A percentile compares a stretch with the other conserved stretches of the same genome.
Evolutionary conservation across 2,113 vertebrate genomes (phyloP).

Genomic region (Mastomys natalensis): DNA sequence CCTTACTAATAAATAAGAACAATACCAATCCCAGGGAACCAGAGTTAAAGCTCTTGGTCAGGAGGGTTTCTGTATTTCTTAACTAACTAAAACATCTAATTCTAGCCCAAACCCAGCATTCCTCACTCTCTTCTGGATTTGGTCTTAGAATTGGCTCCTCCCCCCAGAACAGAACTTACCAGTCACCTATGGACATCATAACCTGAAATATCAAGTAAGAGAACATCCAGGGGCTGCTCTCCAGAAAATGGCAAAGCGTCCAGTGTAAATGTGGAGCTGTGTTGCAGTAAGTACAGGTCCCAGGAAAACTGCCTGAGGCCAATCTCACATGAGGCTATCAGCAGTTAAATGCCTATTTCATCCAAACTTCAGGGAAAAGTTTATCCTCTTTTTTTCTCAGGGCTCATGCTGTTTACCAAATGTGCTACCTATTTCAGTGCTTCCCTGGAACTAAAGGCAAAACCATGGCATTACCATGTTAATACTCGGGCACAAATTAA

Average conservation of each 20-base stretch:
- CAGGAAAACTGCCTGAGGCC: not conserved
- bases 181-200: not conserved
- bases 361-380: not conserved
- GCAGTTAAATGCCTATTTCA: not conserved
- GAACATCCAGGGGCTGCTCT: not conserved
- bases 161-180: not conserved
- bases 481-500: not conserved
- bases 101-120: not conserved
- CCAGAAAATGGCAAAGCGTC: not conserved
- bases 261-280: not conserved
- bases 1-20: slow-evolving; percentile 6
- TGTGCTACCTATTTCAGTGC: not conserved
- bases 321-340: not conserved
- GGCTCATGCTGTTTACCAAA: slow-evolving; percentile 27
- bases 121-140: not conserved
- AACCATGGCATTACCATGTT: not conserved
- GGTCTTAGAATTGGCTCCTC: not conserved
- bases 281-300: not conserved
- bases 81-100: slow-evolving; percentile 3
- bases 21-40: not conserved
- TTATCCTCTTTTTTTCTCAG: slow-evolving; percentile 25
- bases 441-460: not conserved
- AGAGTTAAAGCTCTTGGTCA: not conserved
- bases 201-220: slow-evolving; percentile 4
- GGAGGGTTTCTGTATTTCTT: not conserved